A percentile compares a stretch with the other conserved stretches of the same genome.
Evolutionary conservation across 2,113 vertebrate species (phyloP).

Genomic region (Megaleporinus macrocephalus): DNA sequence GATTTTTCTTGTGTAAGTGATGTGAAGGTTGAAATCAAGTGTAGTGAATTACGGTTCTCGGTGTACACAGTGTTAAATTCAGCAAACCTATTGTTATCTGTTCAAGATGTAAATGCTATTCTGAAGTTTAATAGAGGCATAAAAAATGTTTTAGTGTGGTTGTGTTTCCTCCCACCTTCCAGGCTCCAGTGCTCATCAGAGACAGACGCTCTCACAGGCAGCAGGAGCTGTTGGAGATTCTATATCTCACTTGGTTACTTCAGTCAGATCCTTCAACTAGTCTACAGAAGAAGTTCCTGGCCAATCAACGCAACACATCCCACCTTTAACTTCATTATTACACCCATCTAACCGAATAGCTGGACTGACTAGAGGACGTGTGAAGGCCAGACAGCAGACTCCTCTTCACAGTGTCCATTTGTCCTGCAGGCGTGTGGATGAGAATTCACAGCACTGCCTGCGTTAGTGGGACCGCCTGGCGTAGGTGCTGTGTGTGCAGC

Average conservation of each 20-base stretch:
- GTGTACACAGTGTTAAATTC: too few species aligned
- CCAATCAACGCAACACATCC: not conserved
- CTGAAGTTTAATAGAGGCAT: too few species aligned
- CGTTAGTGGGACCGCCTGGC: not conserved
- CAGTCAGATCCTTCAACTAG: conserved; percentile 17
- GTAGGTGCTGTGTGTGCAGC: too few species aligned
- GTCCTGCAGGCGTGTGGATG: not conserved
- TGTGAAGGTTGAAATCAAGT: too few species aligned
- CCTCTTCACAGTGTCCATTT: not conserved
- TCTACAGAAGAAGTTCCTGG: not conserved
- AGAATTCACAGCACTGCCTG: not conserved
- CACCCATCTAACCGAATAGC: not conserved
- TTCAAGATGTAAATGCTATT: too few species aligned
- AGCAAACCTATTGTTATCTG: too few species aligned
- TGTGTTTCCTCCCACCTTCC: conserved; percentile 40
- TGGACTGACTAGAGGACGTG: not conserved
- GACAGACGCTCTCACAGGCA: conserved; percentile 69
- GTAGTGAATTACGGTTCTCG: too few species aligned
- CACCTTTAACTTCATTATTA: not conserved
- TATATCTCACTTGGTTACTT: conserved; percentile 76
- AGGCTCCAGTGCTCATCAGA: conserved; percentile 67
- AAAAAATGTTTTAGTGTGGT: not conserved
- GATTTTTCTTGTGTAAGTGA: too few species aligned
- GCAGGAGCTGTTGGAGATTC: conserved; percentile 74
- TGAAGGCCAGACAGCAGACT: not conserved